phyloP scores from a whole-genome alignment of 1,140 invertebrate genomes.

The Drosophila tsacasi region DNA sequence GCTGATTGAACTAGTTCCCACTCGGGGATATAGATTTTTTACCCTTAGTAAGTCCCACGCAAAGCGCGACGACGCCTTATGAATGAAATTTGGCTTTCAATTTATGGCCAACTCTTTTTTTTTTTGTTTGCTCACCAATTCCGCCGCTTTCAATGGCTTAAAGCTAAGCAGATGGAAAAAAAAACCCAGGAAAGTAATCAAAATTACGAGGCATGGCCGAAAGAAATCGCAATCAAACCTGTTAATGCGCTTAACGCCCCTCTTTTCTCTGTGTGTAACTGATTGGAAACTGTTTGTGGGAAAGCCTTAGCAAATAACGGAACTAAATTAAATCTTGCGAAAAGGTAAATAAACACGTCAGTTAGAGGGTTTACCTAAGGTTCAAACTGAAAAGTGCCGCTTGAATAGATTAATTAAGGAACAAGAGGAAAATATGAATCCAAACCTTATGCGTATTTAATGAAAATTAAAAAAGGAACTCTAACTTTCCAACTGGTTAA shows the following conservation, averaged over 20 bases:
- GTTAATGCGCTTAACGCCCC: conserved; percentile 63
- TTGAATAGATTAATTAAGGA: neutral
- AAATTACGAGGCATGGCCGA: conserved; percentile 42
- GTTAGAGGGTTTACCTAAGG: neutral
- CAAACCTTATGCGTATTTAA: neutral
- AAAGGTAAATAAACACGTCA: conserved; percentile 19
- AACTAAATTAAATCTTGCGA: conserved; percentile 17
- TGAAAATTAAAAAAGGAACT: neutral
- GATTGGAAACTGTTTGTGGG: conserved; percentile 48
- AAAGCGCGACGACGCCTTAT: conserved; percentile 4
- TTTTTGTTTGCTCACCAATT: conserved; percentile 25
- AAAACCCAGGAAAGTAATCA: conserved; percentile 47
- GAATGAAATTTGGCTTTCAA: conserved; percentile 19
- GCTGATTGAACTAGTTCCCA: conserved; percentile 43
- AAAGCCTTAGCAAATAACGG: conserved; percentile 3
- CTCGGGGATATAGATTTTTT: conserved; percentile 1
- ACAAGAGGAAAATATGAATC: neutral
- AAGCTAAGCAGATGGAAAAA: conserved; percentile 43
- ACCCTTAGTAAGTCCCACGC: conserved; percentile 13
- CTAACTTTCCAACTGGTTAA: neutral
- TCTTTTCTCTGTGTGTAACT: conserved; percentile 18
- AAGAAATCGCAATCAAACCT: conserved; percentile 62
- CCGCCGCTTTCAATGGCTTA: conserved; percentile 22
- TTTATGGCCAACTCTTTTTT: conserved; percentile 18
- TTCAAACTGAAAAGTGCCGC: neutral